These are phyloP conservation scores for Baryphthengus martii DNA, from an alignment of 2,113 vertebrate species.

Conservation along the genomic window DNA sequence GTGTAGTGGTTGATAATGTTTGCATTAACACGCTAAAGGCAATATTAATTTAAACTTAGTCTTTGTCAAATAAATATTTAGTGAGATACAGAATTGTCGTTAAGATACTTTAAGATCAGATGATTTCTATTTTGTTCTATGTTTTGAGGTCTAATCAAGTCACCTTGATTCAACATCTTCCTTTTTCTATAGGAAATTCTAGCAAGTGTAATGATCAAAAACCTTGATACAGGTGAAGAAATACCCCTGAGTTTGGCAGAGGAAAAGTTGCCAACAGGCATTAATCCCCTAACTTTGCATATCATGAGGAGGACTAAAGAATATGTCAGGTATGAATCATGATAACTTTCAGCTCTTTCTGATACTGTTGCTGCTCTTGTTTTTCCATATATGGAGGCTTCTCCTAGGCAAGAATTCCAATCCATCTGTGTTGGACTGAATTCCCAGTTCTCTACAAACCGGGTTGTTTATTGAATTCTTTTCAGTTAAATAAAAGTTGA, in stretches of 20 bases:
- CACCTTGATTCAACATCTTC: background rate
- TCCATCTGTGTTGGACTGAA: background rate
- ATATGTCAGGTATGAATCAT: constrained; percentile 88
- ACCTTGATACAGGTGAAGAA: constrained; percentile 98
- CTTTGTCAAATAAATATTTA: background rate
- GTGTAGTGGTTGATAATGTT: background rate
- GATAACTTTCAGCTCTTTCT: background rate
- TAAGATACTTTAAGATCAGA: background rate
- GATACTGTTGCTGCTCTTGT: background rate
- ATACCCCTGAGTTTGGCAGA: constrained; percentile 96
- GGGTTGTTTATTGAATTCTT: background rate
- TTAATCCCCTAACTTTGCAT: constrained; percentile 95
- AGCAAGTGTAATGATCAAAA: constrained; percentile 99
- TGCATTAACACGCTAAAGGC: background rate
- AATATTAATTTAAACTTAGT: background rate
- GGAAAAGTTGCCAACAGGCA: constrained; percentile 96
- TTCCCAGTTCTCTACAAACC: background rate
- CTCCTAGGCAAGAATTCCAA: accelerated
- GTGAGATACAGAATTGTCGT: background rate
- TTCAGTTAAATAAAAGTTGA: background rate
- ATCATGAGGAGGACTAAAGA: constrained; percentile 99
- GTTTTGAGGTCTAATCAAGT: background rate
- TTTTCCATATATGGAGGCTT: background rate
- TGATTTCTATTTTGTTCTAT: background rate
- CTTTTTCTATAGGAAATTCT: constrained; percentile 88